A percentile compares a stretch with the other conserved stretches of the same genome.
phyloP scores from a whole-genome alignment of 2,113 vertebrate genomes.

The Speoplatyrhinus poulsoni region DNA sequence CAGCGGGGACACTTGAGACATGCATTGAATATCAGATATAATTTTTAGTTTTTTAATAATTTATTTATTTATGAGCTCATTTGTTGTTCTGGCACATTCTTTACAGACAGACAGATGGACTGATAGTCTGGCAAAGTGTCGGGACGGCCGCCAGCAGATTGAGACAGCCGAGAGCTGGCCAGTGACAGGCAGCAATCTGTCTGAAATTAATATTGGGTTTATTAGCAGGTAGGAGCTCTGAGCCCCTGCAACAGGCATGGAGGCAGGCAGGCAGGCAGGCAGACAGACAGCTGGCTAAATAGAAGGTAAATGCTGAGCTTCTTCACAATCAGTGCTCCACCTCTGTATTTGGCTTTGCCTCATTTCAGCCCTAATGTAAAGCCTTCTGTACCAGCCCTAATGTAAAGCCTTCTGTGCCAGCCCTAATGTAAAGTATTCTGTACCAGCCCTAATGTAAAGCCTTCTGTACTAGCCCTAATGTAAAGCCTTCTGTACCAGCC shows the following conservation, averaged over 20 bases:
- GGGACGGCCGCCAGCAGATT: slow-evolving; percentile 9
- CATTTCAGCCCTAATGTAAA: slow-evolving; percentile 29
- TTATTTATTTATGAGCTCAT: no score
- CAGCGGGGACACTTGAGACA: no score
- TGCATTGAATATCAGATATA: no score
- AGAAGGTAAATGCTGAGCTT: slow-evolving; percentile 20
- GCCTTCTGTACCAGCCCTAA: slow-evolving; percentile 6
- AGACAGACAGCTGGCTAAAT: slow-evolving; percentile 19
- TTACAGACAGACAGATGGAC: slow-evolving; percentile 5
- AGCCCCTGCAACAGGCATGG: slow-evolving; percentile 32
- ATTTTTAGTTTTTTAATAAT: no score
- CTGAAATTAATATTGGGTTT: slow-evolving; percentile 41
- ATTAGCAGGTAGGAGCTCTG: not conserved
- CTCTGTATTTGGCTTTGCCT: not conserved
- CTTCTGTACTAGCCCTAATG: no score
- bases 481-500: no score
- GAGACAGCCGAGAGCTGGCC: not conserved
- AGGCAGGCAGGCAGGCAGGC: slow-evolving; percentile 6
- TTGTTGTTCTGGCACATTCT: not conserved
- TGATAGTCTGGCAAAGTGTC: slow-evolving; percentile 12
- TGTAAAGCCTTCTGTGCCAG: not conserved
- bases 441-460: no score
- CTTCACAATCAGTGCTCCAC: not conserved
- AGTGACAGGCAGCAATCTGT: slow-evolving; percentile 37
- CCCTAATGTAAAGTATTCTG: not conserved